Percentiles rank a stretch among this genome's conserved stretches.
Evolutionary conservation across 2,113 vertebrate genomes (phyloP).

Genomic region (Lynx canadensis): DNA sequence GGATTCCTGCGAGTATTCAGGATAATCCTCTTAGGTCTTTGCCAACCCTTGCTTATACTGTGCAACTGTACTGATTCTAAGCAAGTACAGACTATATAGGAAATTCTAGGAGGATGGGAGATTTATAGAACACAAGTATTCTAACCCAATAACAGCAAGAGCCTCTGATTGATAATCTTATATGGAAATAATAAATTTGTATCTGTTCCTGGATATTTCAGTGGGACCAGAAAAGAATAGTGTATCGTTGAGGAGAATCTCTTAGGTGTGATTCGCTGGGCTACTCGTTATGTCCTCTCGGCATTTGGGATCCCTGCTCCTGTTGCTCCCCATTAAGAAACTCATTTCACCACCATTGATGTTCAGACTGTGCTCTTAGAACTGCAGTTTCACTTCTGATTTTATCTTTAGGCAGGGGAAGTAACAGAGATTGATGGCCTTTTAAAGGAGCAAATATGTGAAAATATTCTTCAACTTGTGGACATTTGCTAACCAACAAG

Average conservation of each 20-base stretch:
- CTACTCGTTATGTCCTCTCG: background rate
- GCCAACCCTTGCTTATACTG: background rate
- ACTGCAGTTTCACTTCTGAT: background rate
- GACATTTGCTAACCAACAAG: background rate
- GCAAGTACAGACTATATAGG: background rate
- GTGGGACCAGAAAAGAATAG: background rate
- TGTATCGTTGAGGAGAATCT: background rate
- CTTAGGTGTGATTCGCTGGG: background rate
- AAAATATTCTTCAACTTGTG: background rate
- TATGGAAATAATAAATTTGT: background rate
- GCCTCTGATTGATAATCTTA: background rate
- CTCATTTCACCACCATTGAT: background rate
- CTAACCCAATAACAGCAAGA: background rate
- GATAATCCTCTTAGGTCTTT: background rate
- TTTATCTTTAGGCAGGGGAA: background rate
- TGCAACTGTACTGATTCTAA: background rate
- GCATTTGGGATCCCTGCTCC: background rate
- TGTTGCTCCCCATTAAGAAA: background rate
- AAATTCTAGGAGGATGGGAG: background rate
- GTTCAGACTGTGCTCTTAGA: background rate
- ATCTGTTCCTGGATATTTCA: background rate
- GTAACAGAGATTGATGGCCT: background rate
- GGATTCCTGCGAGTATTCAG: background rate
- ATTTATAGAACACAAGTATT: background rate
- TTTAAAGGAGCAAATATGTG: background rate